Percentiles rank a stretch among this genome's conserved stretches.
phyloP scores from a whole-genome alignment of 2,888 invertebrate genomes.

The Piscicola geometra region DNA sequence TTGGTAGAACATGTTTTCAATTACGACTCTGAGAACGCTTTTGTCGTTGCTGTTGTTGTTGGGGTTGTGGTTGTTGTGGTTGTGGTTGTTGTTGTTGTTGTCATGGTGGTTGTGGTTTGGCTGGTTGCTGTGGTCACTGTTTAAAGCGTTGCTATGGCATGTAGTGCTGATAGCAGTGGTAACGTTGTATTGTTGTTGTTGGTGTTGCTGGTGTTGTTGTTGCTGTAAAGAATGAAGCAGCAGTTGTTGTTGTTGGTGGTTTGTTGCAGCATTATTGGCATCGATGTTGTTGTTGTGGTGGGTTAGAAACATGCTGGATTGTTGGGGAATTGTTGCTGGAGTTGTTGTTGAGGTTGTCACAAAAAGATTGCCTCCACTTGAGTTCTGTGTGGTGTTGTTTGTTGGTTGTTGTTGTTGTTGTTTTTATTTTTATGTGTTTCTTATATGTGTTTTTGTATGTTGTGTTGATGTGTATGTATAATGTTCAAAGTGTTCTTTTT shows the following conservation, averaged over 20 bases:
- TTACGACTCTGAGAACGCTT: constrained; percentile 89
- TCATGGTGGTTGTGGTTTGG: constrained; percentile 7
- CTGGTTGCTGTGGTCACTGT: not conserved
- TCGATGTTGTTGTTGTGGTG: not conserved
- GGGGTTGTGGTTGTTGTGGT: constrained; percentile 7
- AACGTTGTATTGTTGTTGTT: not conserved
- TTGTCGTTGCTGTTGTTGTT: constrained; percentile 46
- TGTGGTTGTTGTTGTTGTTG: constrained; percentile 11
- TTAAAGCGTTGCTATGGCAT: not conserved
- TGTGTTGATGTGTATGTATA: too few species aligned
- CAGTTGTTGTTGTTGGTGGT: not conserved
- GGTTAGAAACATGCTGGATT: too few species aligned
- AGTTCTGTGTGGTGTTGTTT: not conserved
- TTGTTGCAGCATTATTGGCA: constrained; percentile 3
- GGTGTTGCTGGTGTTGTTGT: constrained; percentile 7
- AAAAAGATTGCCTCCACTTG: not conserved
- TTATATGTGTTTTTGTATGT: too few species aligned
- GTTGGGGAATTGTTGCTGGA: not conserved
- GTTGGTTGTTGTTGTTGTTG: too few species aligned
- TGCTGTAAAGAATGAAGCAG: not conserved
- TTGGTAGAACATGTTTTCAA: constrained; percentile 97
- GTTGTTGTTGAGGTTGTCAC: not conserved
- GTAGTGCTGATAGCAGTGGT: constrained; percentile 8
- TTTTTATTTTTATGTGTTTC: too few species aligned
- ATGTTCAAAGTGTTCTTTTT: too few species aligned